Evolutionary conservation across 2,888 invertebrate species (phyloP).

Genomic region (Hybos culiciformis): DNA sequence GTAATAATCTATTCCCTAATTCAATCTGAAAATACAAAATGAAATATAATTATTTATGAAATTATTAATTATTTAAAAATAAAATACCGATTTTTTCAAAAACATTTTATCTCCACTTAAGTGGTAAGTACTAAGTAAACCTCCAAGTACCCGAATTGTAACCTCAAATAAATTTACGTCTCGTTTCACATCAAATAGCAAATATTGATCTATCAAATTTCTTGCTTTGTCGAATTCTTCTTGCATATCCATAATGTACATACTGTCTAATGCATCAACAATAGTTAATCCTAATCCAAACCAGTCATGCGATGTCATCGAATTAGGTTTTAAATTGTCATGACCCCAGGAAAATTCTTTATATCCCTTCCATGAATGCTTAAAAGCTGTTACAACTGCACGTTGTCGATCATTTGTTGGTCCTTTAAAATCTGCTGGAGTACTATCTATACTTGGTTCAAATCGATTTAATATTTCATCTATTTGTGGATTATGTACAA

Average conservation of each 20-base stretch:
- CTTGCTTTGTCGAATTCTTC: conserved; percentile 80
- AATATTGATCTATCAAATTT: conserved; percentile 70
- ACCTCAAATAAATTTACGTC: conserved; percentile 97
- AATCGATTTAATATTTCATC: conserved; percentile 24
- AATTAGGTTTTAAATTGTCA: conserved; percentile 86
- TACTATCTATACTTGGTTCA: too few relatives aligned
- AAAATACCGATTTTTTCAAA: conserved; percentile 64
- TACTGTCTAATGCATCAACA: conserved; percentile 88
- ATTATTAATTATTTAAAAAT: background rate
- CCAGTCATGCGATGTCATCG: conserved; percentile 78
- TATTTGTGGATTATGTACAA: conserved; percentile 19
- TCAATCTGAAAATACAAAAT: conserved; percentile 45
- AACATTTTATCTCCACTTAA: conserved; percentile 78
- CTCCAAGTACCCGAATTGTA: conserved; percentile 86
- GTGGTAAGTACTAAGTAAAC: conserved; percentile 81
- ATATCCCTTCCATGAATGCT: conserved; percentile 91
- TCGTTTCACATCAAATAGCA: conserved; percentile 71
- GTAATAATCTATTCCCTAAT: conserved; percentile 73
- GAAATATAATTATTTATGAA: conserved; percentile 5
- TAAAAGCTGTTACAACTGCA: conserved; percentile 78
- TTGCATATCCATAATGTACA: conserved; percentile 88
- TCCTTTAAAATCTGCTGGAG: conserved; percentile 42
- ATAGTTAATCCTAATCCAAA: conserved; percentile 93
- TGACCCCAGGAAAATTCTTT: conserved; percentile 93
- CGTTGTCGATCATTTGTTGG: conserved; percentile 67